These are phyloP conservation scores for Enteromius paludinosus DNA, from an alignment of 2,797 vertebrate species.

Conservation along the genomic window DNA sequence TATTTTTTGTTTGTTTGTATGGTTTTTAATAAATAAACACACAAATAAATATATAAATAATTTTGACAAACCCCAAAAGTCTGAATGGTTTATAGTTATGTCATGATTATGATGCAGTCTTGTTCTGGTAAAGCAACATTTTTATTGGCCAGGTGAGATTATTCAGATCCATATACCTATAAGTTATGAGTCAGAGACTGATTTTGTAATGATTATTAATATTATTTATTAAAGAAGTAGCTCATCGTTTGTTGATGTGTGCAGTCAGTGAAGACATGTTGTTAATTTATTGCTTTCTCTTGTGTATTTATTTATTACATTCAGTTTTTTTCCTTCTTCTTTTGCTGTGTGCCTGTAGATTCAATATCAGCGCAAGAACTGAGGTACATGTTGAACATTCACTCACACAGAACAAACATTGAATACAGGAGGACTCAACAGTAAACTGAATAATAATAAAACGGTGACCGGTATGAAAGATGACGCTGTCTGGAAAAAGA, in stretches of 20 bases:
- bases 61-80: not conserved
- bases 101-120: not conserved
- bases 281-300: no score
- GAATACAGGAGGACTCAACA: constrained; percentile 87
- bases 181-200: no score
- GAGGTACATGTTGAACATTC: not conserved
- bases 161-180: not conserved
- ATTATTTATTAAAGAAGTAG: no score
- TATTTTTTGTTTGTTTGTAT: no score
- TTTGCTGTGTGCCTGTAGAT: not conserved
- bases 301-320: not conserved
- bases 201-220: no score
- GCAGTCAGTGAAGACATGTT: no score
- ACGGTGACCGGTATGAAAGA: constrained; percentile 48
- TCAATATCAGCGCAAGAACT: not conserved
- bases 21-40: not conserved
- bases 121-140: not conserved
- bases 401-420: constrained; percentile 57
- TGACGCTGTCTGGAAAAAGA: constrained; percentile 63
- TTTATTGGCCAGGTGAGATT: no score
- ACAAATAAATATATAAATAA: not conserved
- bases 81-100: not conserved
- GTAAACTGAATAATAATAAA: constrained; percentile 74
- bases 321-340: no score
- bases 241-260: no score